phyloP scores from a whole-genome alignment of 2,113 vertebrate species.

The Puffinus mauretanicus region DNA sequence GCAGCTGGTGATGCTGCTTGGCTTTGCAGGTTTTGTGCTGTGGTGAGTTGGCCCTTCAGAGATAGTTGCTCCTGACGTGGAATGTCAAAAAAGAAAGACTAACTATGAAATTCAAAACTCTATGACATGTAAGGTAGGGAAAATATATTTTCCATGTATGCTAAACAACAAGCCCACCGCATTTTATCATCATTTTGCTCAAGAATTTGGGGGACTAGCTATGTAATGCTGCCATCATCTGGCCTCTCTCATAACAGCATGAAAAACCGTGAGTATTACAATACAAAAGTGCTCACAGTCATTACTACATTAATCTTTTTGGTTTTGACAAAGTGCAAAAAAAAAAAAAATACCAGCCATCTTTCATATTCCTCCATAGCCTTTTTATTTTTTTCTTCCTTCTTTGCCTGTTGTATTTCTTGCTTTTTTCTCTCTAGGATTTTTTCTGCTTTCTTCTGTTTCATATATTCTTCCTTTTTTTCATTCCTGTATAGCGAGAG shows the following conservation, averaged over 20 bases:
- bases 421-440: slow-evolving; percentile 71
- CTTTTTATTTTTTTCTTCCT: slow-evolving; percentile 81
- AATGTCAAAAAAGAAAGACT: not conserved
- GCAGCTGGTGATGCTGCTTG: not conserved
- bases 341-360: slow-evolving; percentile 85
- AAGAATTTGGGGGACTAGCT: not conserved
- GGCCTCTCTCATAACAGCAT: not conserved
- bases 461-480: slow-evolving; percentile 80
- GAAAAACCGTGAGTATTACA: rapidly evolving
- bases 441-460: slow-evolving; percentile 75
- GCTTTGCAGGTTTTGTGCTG: not conserved
- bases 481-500: slow-evolving; percentile 75
- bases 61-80: not conserved
- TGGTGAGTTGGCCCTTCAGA: not conserved
- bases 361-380: slow-evolving; percentile 85
- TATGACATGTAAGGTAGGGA: not conserved
- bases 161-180: rapidly evolving
- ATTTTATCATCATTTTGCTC: not conserved
- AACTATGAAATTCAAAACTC: not conserved
- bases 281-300: not conserved
- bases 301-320: not conserved
- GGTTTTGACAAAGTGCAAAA: not conserved
- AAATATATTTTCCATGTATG: not conserved
- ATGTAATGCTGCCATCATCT: slow-evolving; percentile 7
- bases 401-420: slow-evolving; percentile 78